A percentile compares a stretch with the other conserved stretches of the same genome.
Conservation (phyloP, 2,797 vertebrate species). For the Chaetophractus vellerosus region DNA sequence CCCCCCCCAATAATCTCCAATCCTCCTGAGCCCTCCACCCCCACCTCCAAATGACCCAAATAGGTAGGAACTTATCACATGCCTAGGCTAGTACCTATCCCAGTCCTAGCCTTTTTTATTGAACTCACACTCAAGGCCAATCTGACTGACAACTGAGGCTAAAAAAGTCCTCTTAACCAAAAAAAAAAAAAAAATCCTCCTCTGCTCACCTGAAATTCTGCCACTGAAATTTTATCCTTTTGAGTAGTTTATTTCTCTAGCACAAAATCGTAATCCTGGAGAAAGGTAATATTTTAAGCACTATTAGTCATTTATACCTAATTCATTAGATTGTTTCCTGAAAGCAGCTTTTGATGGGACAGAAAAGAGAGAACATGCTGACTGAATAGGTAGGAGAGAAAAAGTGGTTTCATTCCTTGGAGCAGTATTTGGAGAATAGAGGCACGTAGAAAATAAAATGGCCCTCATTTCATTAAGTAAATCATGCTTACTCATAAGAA, state of each 20-base stretch:
- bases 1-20: too few relatives aligned
- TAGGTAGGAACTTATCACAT: not conserved
- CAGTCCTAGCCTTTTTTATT: too few relatives aligned
- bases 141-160: not conserved
- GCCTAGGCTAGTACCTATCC: not conserved
- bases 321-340: constrained; percentile 77
- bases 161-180: constrained; percentile 13
- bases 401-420: constrained; percentile 5
- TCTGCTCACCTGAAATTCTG: constrained; percentile 56
- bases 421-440: not conserved
- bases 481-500: constrained; percentile 10
- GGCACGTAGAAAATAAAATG: not conserved
- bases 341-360: constrained; percentile 75
- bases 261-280: constrained; percentile 73
- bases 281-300: constrained; percentile 80
- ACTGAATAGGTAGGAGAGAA: constrained; percentile 30
- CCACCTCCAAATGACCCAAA: not conserved
- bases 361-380: constrained; percentile 39
- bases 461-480: not conserved
- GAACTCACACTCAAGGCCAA: not conserved
- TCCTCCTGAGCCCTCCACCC: not conserved
- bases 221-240: constrained; percentile 63
- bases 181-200: not conserved
- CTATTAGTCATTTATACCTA: constrained; percentile 76
- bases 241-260: constrained; percentile 68